Conservation (phyloP, 2,888 invertebrate genomes). For the Caenorhabditis afra region DNA sequence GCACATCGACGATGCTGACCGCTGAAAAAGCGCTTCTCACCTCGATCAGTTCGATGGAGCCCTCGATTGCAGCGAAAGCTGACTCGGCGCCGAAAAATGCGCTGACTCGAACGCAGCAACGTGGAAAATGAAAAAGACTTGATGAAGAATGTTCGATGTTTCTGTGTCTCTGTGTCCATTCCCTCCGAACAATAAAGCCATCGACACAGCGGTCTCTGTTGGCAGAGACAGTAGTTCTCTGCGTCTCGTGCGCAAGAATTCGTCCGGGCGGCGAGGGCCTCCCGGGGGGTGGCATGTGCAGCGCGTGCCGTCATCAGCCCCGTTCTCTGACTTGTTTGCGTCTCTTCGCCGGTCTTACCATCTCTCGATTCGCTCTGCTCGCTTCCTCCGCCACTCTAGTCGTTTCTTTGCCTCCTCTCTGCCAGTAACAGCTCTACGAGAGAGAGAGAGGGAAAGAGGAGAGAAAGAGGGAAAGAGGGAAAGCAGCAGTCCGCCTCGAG, state of each 20-base stretch:
- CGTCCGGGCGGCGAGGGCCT: conserved; percentile 1
- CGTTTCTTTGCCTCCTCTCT: background rate
- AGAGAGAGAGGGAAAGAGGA: conserved; percentile 1
- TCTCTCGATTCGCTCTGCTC: conserved; percentile 15
- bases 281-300: conserved; percentile 45
- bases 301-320: conserved; percentile 5
- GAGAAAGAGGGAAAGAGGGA: background rate
- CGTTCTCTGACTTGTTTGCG: conserved; percentile 32
- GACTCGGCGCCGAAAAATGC: conserved; percentile 43
- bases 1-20: conserved; percentile 62
- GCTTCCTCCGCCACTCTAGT: background rate
- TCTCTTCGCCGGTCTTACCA: background rate
- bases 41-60: conserved; percentile 34
- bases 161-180: conserved; percentile 6
- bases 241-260: conserved; percentile 20
- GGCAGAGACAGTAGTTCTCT: too few relatives aligned
- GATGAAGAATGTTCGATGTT: background rate
- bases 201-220: too few relatives aligned
- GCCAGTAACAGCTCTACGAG: conserved; percentile 10
- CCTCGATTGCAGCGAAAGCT: conserved; percentile 26
- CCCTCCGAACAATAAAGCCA: too few relatives aligned
- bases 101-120: conserved; percentile 42
- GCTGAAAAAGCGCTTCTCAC: conserved; percentile 70
- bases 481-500: conserved; percentile 15
- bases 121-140: conserved; percentile 19